Evolutionary conservation across 2,888 invertebrate genomes (phyloP).

Genomic region (Nasonia oneida): DNA sequence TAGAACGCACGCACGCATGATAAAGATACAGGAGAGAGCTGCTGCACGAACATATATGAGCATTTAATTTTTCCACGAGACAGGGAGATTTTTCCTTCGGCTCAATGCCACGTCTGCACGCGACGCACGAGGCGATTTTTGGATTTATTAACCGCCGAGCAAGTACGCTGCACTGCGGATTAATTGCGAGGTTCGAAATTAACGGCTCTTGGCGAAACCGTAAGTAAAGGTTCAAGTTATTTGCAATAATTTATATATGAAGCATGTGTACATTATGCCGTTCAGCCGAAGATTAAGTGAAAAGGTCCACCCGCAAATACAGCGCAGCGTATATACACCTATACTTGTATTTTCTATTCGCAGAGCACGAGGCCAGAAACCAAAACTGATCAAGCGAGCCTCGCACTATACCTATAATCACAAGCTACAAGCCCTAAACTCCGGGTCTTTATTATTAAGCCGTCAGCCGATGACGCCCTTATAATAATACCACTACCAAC

Average conservation of each 20-base stretch:
- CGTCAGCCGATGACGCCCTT: not conserved
- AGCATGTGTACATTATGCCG: too few relatives aligned
- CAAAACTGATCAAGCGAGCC: not conserved
- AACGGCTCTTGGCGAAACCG: too few relatives aligned
- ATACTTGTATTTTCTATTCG: not conserved
- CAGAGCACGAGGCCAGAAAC: not conserved
- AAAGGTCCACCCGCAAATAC: not conserved
- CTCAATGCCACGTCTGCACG: not conserved
- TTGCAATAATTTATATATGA: too few relatives aligned
- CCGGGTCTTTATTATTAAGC: not conserved
- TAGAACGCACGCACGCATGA: not conserved
- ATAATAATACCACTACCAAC: not conserved
- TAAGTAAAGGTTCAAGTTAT: too few relatives aligned
- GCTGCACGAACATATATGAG: not conserved
- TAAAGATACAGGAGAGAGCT: not conserved
- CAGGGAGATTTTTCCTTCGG: not conserved
- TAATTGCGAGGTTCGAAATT: too few relatives aligned
- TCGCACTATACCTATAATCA: not conserved
- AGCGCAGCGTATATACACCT: not conserved
- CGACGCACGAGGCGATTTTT: not conserved
- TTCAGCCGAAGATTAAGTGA: not conserved
- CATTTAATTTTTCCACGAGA: conserved; percentile 15
- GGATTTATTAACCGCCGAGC: not conserved
- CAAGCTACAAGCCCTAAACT: not conserved
- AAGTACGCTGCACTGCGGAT: too few relatives aligned